Evolutionary conservation across 2,888 invertebrate species (phyloP).

Genomic region (Papilio demoleus): DNA sequence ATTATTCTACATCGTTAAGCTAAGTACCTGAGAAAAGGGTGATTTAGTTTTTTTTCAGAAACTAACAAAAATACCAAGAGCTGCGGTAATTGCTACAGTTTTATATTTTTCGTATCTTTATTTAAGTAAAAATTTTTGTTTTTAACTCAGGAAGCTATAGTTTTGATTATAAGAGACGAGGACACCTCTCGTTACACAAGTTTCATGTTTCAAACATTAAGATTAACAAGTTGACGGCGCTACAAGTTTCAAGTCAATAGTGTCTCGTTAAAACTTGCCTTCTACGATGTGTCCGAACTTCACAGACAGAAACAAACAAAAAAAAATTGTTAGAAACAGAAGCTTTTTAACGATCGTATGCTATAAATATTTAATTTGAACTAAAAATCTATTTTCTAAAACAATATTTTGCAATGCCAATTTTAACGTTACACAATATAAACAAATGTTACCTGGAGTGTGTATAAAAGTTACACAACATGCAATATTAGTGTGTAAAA

Average conservation of each 20-base stretch:
- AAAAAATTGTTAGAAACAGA: constrained; percentile 41
- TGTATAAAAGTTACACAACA: too few species aligned
- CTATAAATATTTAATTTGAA: not conserved
- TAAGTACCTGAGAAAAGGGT: not conserved
- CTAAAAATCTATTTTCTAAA: not conserved
- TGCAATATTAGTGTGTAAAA: not conserved
- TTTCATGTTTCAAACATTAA: constrained; percentile 46
- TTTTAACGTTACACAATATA: too few species aligned
- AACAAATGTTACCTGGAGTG: too few species aligned
- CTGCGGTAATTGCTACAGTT: too few species aligned
- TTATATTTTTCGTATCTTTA: too few species aligned
- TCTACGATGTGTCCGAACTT: constrained; percentile 44
- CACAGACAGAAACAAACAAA: constrained; percentile 46
- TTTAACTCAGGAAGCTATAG: not conserved
- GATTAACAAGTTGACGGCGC: constrained; percentile 63
- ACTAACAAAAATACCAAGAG: not conserved
- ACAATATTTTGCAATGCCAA: not conserved
- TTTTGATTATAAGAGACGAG: not conserved
- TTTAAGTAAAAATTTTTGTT: not conserved
- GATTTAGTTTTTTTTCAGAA: too few species aligned
- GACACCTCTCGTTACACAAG: constrained; percentile 29
- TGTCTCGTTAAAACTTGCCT: constrained; percentile 51
- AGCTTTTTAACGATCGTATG: not conserved
- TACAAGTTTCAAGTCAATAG: constrained; percentile 50
- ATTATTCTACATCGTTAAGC: not conserved